A percentile compares a stretch with the other conserved stretches of the same genome.
Evolutionary conservation across 2,113 vertebrate species (phyloP).

Genomic region (Hypanus sabinus): DNA sequence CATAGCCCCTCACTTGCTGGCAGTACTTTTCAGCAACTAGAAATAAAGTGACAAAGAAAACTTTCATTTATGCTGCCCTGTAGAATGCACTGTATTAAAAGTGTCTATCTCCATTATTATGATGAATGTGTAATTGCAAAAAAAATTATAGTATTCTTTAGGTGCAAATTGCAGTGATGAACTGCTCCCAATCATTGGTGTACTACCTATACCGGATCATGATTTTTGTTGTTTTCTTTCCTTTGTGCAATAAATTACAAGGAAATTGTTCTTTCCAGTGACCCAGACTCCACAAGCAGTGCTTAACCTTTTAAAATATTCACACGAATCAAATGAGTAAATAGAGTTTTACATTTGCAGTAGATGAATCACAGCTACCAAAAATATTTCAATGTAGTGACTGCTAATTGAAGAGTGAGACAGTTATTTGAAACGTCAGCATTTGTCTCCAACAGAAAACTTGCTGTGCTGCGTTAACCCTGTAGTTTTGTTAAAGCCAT

Average conservation of each 20-base stretch:
- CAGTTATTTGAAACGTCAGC: slow-evolving; percentile 4
- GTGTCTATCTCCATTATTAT: background rate
- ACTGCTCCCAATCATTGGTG: background rate
- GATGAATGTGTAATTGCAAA: background rate
- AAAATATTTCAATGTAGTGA: background rate
- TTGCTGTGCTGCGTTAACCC: background rate
- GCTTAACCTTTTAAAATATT: slow-evolving; percentile 20
- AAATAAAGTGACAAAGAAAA: background rate
- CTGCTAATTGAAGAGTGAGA: background rate
- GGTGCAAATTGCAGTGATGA: background rate
- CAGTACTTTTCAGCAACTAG: background rate
- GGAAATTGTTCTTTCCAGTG: background rate
- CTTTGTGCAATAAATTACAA: background rate
- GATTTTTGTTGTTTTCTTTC: no score
- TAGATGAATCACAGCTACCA: background rate
- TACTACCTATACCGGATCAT: background rate
- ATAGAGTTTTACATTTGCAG: background rate
- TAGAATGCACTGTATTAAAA: background rate
- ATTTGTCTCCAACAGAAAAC: background rate
- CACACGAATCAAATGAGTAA: slow-evolving; percentile 22
- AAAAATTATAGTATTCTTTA: background rate
- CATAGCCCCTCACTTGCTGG: background rate
- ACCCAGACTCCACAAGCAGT: background rate
- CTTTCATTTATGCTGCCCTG: background rate
- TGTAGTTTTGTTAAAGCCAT: background rate